Evolutionary conservation across 2,113 vertebrate genomes (phyloP), one percentile per base, ranked within the genome.

Genomic region (Lepisosteus osseus): DNA sequence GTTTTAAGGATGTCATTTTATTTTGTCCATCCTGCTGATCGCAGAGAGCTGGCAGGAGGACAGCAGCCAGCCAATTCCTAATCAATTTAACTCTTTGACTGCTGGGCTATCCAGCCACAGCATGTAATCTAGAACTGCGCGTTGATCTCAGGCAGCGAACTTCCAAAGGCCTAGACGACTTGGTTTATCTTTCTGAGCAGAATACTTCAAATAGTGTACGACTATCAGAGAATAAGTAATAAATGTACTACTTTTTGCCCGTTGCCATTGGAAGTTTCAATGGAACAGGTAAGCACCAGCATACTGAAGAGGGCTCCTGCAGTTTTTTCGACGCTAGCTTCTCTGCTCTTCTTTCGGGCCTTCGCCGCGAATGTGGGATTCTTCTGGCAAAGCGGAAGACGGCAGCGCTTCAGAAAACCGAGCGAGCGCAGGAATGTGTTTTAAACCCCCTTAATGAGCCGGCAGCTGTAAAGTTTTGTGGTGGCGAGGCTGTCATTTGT

Each of bases 1-100:
- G 17, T 54, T 74, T 41, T 62, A n/a, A 62, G 47, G 47, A 74
- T 74, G 72, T 69, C 72, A 74, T 74, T 74, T 74, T 51, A 69
- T 68, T 61, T 41, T 43, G 67, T 8, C 17, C 47, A 9, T 44
- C 4, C 55, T 14, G 14, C 51, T 43, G 70, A 72, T 17, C 7
- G 64, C 55, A n/a, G 17, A 61, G 43, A 51, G 47, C 9, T 51
- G 47, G 47, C 47, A 51, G 15, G 55, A 59, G 43, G 45, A 41
- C 7, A 61, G 64, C 71, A 54, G n/a, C 71, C 56, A 44, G 43
- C 47, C n/a, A 42, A 61, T 65, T 51, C n/a, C 71, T 68, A 73
- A 73, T 67, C 70, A 54, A 62, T 63, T 69, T 13, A 8, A 14
- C 63, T 67, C 71, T 56, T 45, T 67, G 57, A 63, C 54, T 66